Base-by-base conservation (phyloP, 2,888 invertebrate genomes). In the Entomobrya multifasciata region DNA sequence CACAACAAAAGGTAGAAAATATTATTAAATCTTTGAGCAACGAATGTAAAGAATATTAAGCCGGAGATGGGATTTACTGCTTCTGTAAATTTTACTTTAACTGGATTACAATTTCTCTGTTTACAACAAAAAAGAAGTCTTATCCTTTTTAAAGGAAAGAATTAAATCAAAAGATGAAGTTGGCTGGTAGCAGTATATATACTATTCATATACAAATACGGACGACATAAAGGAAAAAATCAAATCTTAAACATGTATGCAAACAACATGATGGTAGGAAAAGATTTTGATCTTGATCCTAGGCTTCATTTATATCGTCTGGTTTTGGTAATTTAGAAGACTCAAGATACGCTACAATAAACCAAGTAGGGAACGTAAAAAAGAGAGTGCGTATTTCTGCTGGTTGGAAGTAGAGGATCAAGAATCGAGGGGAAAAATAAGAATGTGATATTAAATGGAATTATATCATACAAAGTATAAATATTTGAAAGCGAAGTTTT, bases 71-170 rank as follows among this genome's bases (percentile, higher is more conserved):
- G 84, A 84, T 84, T 84, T 84, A 70, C 78, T 60, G 78, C 84
- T 67, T 36, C 84, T 78, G 84, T 84, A 84, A 84, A 84, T 84
- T 84, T 55, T 84, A 67, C 60, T 84, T 78, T 84, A 84, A 84
- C 84, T 84, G 84, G 84, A 84, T 84, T 84, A 84, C 78, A 84
- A 84, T 84, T 78, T 83, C 76, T 60, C 72, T 83, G 65, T 83
- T 83, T 77, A 76, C 83, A 70, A 60, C 76, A 76, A 83, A 76
- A 83, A 60, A 47, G 27, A 47, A 74, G 44, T 30, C 82, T 60
- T 30, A 36, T 77, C 30, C 13, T 27, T 49, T 49, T 62, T 22
- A 82, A 74, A 76, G 49, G 41, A 72, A 81, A 41, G 74, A 84
- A 84, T 77, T 67, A 78, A 67, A 84, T 78, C 83, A 65, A 30